Conservation (phyloP, 35 echinoderm and acorn worm species). For the Eucidaris tribuloides region DNA sequence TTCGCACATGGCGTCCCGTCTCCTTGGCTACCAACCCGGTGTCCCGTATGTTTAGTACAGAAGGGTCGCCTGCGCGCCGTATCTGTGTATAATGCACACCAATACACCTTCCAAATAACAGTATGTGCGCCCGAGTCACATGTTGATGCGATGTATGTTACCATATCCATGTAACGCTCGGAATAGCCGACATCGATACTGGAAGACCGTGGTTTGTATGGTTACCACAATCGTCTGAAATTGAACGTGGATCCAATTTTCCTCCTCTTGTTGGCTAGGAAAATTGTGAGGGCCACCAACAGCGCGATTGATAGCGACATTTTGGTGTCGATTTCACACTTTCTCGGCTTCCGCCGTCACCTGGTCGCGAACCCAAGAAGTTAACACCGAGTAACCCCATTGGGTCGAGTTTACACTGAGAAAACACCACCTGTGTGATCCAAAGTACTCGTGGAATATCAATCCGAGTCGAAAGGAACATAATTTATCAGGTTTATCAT, state of each 20-base stretch:
- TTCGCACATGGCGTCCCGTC: not conserved
- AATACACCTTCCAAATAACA: not conserved
- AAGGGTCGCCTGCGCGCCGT: not conserved
- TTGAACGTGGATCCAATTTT: not conserved
- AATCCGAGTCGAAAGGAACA: too few relatives aligned
- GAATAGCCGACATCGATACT: not conserved
- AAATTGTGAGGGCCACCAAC: not conserved
- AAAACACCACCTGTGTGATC: too few relatives aligned
- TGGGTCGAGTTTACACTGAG: too few relatives aligned
- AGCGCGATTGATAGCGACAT: not conserved
- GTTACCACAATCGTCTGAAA: not conserved
- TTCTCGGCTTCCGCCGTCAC: not conserved
- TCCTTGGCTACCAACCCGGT: not conserved
- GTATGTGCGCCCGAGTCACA: constrained; percentile 4
- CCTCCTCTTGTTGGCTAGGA: not conserved
- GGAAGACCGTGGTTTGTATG: not conserved
- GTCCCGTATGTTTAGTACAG: constrained; percentile 20
- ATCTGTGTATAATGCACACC: not conserved
- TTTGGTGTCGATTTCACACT: not conserved
- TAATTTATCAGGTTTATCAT: too few relatives aligned
- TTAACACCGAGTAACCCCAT: too few relatives aligned
- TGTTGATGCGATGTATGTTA: not conserved
- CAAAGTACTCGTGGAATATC: too few relatives aligned
- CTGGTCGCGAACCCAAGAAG: too few relatives aligned
- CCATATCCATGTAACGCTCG: not conserved